phyloP scores from a whole-genome alignment of 2,113 vertebrate species.

The Xiphophorus maculatus region DNA sequence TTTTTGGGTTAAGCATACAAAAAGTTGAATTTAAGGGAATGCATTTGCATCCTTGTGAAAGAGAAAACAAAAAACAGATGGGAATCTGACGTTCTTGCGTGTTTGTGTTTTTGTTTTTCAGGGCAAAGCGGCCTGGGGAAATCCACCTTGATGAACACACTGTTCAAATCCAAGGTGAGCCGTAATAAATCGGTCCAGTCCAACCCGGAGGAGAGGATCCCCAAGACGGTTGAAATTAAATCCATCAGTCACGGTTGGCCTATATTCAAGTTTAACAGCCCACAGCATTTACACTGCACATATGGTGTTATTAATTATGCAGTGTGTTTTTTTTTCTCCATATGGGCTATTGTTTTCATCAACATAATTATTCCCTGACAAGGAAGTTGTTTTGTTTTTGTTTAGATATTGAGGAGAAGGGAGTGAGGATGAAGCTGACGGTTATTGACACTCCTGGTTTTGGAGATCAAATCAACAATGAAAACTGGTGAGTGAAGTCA shows the following conservation, averaged over 20 bases:
- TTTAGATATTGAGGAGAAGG: slow-evolving; percentile 96
- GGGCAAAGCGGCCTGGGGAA: slow-evolving; percentile 98
- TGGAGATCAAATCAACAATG: slow-evolving; percentile 98
- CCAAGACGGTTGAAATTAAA: slow-evolving; percentile 97
- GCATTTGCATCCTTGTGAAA: neutral
- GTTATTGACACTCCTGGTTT: slow-evolving; percentile 97
- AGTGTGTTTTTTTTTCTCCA: neutral
- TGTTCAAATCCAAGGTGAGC: slow-evolving; percentile 99
- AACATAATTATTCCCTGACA: neutral
- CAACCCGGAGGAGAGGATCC: slow-evolving; percentile 89
- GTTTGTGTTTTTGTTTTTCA: slow-evolving; percentile 52
- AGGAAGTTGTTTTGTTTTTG: neutral
- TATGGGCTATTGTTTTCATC: neutral
- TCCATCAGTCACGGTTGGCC: slow-evolving; percentile 92
- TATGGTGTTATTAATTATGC: neutral
- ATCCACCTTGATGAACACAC: slow-evolving; percentile 97
- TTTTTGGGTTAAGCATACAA: neutral
- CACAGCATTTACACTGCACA: neutral
- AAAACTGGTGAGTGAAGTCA: slow-evolving; percentile 89
- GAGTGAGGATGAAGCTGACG: slow-evolving; percentile 96
- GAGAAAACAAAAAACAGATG: neutral
- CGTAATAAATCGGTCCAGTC: slow-evolving; percentile 91
- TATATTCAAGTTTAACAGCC: slow-evolving; percentile 3
- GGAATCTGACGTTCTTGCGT: neutral
- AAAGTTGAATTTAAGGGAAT: neutral